Base-by-base conservation (phyloP, 2,797 vertebrate species). In the Botia kubotai region DNA sequence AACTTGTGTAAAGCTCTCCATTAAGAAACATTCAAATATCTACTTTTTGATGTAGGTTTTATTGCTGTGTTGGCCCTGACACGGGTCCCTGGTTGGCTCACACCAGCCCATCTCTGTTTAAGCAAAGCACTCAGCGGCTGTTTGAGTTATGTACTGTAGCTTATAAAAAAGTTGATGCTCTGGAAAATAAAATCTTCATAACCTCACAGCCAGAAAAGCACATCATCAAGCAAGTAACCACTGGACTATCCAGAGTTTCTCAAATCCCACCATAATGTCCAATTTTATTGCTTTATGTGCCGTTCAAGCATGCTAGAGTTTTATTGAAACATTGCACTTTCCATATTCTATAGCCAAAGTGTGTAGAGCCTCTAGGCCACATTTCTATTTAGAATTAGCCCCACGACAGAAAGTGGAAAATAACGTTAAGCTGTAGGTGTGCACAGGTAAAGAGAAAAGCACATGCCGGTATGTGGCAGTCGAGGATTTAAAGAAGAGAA, bases 401-500 rank as follows among this genome's bases (percentile, higher is more conserved):
- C 77, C 69, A 29, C 33, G 23, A 36, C 16, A 52, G n/a, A 52
- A 52, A 62, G 52, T 39, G 0, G 70, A 17, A 70, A 6, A 26
- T 63, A 4, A 62, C 50, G 33, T 8, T 50, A 53, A 53, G 23
- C 48, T 48, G 19, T 68, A 26, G 33, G 58, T 46, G 68, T 72
- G 57, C 69, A 79, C 29, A 80, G 82, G 77, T 81, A 89, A 86
- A 89, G 83, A 87, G 85, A 88, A 85, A 84, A 83, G 80, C 87
- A 85, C 78, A 79, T 88, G 77, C 89, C 82, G 66, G 77, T 85
- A 50, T 75, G 84, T 84, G 68, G 84, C 86, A 93, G 90, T 90
- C 90, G 82, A 93, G 93, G 92, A 87, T 90, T 91, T 95, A 89
- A 93, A 93, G 94, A 96, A 94, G 94, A 96, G 94, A 96, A 26